Evolutionary conservation across 2,888 invertebrate genomes (phyloP).

Genomic region (Drosophila cyrtoloma): DNA sequence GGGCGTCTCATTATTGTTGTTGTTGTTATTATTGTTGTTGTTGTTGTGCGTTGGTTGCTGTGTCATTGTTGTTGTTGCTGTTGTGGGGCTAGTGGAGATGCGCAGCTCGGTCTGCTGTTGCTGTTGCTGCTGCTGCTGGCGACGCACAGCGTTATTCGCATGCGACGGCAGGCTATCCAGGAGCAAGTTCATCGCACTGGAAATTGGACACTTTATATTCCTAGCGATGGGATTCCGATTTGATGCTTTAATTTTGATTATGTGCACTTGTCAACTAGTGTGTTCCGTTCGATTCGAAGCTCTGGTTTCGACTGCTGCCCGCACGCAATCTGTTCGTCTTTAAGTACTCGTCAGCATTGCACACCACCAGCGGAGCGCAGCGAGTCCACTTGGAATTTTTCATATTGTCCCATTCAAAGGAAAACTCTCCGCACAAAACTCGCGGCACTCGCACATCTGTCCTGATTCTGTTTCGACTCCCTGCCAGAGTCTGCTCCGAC

Average conservation of each 20-base stretch:
- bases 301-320: slow-evolving; percentile 83
- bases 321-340: slow-evolving; percentile 85
- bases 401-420: slow-evolving; percentile 84
- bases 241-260: neutral
- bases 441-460: slow-evolving; percentile 84
- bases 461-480: slow-evolving; percentile 75
- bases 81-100: slow-evolving; percentile 45
- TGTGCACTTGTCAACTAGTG: slow-evolving; percentile 20
- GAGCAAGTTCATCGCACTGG: slow-evolving; percentile 86
- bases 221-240: slow-evolving; percentile 5
- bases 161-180: slow-evolving; percentile 87
- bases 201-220: slow-evolving; percentile 15
- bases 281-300: slow-evolving; percentile 75
- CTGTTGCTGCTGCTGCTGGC: slow-evolving; percentile 50
- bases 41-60: slow-evolving; percentile 44
- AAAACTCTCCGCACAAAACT: slow-evolving; percentile 66
- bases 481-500: slow-evolving; percentile 37
- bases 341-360: slow-evolving; percentile 81
- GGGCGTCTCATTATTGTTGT: slow-evolving; percentile 74
- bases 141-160: slow-evolving; percentile 62
- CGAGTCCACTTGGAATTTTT: slow-evolving; percentile 77
- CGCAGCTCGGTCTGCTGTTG: slow-evolving; percentile 68
- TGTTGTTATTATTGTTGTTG: slow-evolving; percentile 64
- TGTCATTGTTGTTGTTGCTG: slow-evolving; percentile 44
- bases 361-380: slow-evolving; percentile 41